Evolutionary conservation across 2,888 invertebrate genomes (phyloP).

Genomic region (Eristalis arbustorum): DNA sequence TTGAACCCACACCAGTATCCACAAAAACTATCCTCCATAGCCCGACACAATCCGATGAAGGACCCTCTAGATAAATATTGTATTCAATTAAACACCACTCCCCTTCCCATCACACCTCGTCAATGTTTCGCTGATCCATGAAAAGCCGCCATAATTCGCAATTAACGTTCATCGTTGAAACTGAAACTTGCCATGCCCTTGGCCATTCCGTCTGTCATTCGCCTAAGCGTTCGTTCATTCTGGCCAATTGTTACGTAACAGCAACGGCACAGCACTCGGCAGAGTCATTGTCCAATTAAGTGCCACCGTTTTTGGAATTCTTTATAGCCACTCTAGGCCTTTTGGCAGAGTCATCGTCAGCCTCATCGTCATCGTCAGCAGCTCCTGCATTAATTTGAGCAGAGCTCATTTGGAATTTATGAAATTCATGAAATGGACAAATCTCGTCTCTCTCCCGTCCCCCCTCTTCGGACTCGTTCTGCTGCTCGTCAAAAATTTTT

Average conservation of each 20-base stretch:
- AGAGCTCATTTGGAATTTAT: constrained; percentile 65
- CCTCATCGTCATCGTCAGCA: constrained; percentile 58
- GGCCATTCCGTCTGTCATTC: neutral
- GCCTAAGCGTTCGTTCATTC: neutral
- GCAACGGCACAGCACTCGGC: neutral
- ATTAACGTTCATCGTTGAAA: neutral
- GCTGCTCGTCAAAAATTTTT: constrained; percentile 19
- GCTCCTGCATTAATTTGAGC: constrained; percentile 54
- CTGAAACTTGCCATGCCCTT: neutral
- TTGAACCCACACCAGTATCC: too few species aligned
- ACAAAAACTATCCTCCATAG: too few species aligned
- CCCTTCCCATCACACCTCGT: neutral
- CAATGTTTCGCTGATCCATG: neutral
- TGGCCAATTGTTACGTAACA: neutral
- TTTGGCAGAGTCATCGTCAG: constrained; percentile 56
- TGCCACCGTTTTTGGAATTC: constrained; percentile 36
- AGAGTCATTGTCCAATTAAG: constrained; percentile 44
- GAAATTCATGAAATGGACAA: constrained; percentile 68
- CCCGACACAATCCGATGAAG: neutral
- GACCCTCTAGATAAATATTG: neutral
- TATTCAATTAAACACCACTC: neutral
- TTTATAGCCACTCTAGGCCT: constrained; percentile 39
- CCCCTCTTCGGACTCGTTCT: neutral
- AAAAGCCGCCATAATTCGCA: neutral
- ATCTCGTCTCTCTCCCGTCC: neutral